Percentiles rank a stretch among this genome's conserved stretches.
phyloP scores from a whole-genome alignment of 2,797 vertebrate species.

The Apogon talboti region DNA sequence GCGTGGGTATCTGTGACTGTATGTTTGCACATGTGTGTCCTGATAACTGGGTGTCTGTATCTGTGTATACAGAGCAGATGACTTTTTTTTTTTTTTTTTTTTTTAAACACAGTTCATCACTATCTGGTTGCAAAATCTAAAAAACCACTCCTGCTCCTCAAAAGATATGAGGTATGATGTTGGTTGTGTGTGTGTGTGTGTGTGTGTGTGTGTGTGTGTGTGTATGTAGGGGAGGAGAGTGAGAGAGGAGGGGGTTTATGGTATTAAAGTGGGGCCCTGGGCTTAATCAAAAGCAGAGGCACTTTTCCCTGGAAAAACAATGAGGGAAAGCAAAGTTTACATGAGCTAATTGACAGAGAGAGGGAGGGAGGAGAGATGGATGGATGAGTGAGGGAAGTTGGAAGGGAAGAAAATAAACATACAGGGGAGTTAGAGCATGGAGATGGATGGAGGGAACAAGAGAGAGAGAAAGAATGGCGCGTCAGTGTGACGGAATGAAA shows the following conservation, averaged over 20 bases:
- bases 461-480: constrained; percentile 32
- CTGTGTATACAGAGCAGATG: constrained; percentile 10
- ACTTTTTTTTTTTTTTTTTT: constrained; percentile 24
- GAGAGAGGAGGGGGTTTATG: constrained; percentile 26
- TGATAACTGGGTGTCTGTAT: constrained; percentile 37
- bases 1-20: constrained; percentile 40
- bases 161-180: constrained; percentile 50
- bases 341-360: constrained; percentile 79
- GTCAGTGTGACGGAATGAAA: constrained; percentile 60
- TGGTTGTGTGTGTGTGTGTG: constrained; percentile 37
- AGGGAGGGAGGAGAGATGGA: constrained; percentile 57
- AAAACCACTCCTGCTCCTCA: constrained; percentile 34
- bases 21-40: constrained; percentile 19
- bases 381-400: constrained; percentile 54
- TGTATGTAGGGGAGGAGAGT: background rate
- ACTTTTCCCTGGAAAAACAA: constrained; percentile 79
- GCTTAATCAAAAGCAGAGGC: constrained; percentile 82
- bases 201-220: background rate
- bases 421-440: constrained; percentile 58
- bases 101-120: constrained; percentile 39
- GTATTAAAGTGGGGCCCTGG: constrained; percentile 62
- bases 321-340: constrained; percentile 80
- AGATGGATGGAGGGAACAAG: constrained; percentile 56
- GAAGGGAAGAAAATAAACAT: constrained; percentile 72
- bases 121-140: constrained; percentile 44